Evolutionary conservation across 30 jellyfish, hydroid and myxozoan species (phyloP).

Genomic region (Phacellophora camtschatica): DNA sequence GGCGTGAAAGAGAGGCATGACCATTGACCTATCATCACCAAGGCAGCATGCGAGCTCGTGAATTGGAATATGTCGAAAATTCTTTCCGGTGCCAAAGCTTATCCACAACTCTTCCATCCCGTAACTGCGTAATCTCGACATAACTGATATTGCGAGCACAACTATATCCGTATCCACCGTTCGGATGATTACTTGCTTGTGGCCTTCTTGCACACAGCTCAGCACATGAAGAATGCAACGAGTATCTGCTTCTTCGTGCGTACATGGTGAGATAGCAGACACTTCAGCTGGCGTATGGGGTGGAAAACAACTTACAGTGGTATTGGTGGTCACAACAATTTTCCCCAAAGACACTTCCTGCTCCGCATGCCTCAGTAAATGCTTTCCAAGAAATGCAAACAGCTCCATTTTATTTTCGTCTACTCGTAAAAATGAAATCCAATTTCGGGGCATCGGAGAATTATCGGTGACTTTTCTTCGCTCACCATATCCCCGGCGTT

Average conservation of each 20-base stretch:
- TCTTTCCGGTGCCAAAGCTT: conserved; percentile 7
- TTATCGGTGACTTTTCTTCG: conserved; percentile 29
- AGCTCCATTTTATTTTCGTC: conserved; percentile 43
- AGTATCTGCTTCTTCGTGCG: conserved; percentile 54
- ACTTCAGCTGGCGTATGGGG: neutral
- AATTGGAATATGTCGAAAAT: conserved; percentile 7
- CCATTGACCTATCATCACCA: conserved; percentile 8
- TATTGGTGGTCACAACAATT: conserved; percentile 11
- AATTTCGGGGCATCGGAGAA: neutral
- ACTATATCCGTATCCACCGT: conserved; percentile 27
- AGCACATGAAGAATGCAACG: conserved; percentile 5
- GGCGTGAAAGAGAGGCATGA: conserved; percentile 6
- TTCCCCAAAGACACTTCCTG: conserved; percentile 16
- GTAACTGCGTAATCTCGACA: neutral
- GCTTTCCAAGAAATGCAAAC: conserved; percentile 35
- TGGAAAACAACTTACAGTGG: conserved; percentile 19
- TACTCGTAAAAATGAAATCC: conserved; percentile 29
- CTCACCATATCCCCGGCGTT: conserved; percentile 31
- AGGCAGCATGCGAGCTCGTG: conserved; percentile 16
- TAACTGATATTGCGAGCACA: conserved; percentile 5
- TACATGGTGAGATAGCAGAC: conserved; percentile 21
- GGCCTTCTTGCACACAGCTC: conserved; percentile 8
- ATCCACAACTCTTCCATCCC: conserved; percentile 6
- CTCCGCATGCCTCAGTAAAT: neutral
- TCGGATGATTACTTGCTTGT: conserved; percentile 2